Conservation (phyloP, 2,888 invertebrate genomes). For the Stenoptilia bipunctidactyla region DNA sequence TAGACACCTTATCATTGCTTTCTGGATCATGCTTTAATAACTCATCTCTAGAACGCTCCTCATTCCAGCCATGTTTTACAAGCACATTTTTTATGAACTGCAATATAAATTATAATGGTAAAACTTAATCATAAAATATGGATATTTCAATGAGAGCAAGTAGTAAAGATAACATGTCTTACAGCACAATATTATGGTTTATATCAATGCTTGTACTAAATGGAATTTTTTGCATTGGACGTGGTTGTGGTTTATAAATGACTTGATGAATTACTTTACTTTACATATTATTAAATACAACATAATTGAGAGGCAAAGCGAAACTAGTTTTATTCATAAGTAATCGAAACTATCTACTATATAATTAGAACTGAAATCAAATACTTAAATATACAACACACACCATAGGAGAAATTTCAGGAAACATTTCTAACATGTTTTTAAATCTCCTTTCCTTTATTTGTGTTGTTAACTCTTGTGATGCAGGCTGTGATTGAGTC, state of each 20-base stretch:
- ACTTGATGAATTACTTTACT: no score
- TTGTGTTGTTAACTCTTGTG: constrained; percentile 41
- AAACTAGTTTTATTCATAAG: no score
- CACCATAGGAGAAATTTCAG: constrained; percentile 72
- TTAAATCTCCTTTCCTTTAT: constrained; percentile 73
- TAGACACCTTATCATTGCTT: constrained; percentile 35
- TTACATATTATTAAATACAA: no score
- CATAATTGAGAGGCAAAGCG: no score
- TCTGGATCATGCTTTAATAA: constrained; percentile 60
- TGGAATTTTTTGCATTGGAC: no score
- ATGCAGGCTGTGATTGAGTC: neutral
- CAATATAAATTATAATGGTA: constrained; percentile 12
- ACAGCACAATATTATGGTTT: no score
- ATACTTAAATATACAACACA: constrained; percentile 17
- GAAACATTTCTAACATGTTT: constrained; percentile 75
- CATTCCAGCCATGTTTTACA: constrained; percentile 68
- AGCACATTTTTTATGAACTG: constrained; percentile 69
- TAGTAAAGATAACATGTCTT: no score
- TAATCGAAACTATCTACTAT: neutral
- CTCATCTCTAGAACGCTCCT: constrained; percentile 68
- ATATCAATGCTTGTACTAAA: no score
- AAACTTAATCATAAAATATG: neutral
- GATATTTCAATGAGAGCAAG: no score
- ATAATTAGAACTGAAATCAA: no score
- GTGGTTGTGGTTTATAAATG: no score